Evolutionary conservation across 2,797 vertebrate genomes (phyloP), one percentile per base, ranked within the genome.

Genomic region (Knipowitschia caucasica): DNA sequence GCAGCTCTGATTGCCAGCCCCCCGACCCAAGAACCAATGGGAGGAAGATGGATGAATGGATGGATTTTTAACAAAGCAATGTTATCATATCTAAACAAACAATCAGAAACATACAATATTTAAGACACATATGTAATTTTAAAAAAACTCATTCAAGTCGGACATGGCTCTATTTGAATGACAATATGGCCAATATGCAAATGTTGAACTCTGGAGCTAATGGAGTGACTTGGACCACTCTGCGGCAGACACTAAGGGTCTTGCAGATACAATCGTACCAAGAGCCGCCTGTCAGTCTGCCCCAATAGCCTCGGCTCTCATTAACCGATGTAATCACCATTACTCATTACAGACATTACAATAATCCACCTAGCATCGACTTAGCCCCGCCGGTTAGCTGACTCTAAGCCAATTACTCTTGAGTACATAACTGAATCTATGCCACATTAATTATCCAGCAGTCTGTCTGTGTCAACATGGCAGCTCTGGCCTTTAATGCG

Each of bases 351-450:
- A 58, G 44, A 57, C 56, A 61, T 69, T 51, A 54, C 7, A 10
- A 43, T 62, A 71, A 74, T 77, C 71, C 62, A 52, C 26, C 39
- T 63, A 42, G 57, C 62, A 69, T 68, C 42, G 25, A 59, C 45
- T 49, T 53, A 58, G 50, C 44, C 42, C 43, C 38, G 44, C 34
- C 45, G 23, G 39, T 64, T 53, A 52, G 49, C 67, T 62, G 11
- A 51, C 50, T 60, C 43, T 53, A 68, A 60, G 44, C 50, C 64
- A 70, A 68, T 73, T 57, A 78, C 35, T 51, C 35, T 43, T 58
- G 39, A 64, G 50, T 18, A 50, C 43, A 69, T 58, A 55, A 62
- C 45, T 60, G 59, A 61, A 69, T 40, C 34, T 55, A 52, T 50
- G 52, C 23, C 34, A 35, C 57, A 55, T 73, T 64, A 68, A 73